Evolutionary conservation across 1,140 invertebrate species (phyloP).

Genomic region (Bactericera cockerelli): DNA sequence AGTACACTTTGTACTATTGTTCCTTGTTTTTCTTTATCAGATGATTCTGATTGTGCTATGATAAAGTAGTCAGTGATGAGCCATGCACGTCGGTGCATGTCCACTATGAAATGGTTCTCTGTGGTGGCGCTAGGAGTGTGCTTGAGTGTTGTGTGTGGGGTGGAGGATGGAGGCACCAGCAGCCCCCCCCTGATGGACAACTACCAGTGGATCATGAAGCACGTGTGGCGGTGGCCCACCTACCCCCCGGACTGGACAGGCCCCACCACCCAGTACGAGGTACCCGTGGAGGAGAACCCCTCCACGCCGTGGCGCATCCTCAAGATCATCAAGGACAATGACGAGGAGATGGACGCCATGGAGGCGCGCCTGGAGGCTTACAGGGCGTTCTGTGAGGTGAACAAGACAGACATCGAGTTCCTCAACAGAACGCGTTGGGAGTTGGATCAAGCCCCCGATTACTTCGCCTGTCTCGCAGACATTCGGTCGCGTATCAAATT

Average conservation of each 20-base stretch:
- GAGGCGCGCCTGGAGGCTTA: not conserved
- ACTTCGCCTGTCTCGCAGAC: not conserved
- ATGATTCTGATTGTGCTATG: too few species aligned
- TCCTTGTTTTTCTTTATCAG: too few species aligned
- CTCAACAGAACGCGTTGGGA: not conserved
- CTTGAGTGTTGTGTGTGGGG: not conserved
- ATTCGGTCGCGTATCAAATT: not conserved
- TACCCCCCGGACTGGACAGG: not conserved
- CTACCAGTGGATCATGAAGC: not conserved
- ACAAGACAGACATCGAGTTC: not conserved
- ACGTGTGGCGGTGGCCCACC: not conserved
- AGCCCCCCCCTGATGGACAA: not conserved
- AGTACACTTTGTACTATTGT: too few species aligned
- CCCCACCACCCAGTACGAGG: not conserved
- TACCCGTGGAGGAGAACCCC: not conserved
- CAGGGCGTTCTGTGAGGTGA: not conserved
- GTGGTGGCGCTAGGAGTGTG: too few species aligned
- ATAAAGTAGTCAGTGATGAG: not conserved
- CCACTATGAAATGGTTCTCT: too few species aligned
- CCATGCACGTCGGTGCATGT: slow-evolving; percentile 2
- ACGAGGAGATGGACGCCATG: not conserved
- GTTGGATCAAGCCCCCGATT: not conserved
- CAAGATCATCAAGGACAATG: not conserved
- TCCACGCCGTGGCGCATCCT: not conserved
- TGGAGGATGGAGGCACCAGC: not conserved